These are phyloP conservation scores for Atopsyche davidsoni DNA, from an alignment of 1,140 invertebrate species.

Conservation along the genomic window DNA sequence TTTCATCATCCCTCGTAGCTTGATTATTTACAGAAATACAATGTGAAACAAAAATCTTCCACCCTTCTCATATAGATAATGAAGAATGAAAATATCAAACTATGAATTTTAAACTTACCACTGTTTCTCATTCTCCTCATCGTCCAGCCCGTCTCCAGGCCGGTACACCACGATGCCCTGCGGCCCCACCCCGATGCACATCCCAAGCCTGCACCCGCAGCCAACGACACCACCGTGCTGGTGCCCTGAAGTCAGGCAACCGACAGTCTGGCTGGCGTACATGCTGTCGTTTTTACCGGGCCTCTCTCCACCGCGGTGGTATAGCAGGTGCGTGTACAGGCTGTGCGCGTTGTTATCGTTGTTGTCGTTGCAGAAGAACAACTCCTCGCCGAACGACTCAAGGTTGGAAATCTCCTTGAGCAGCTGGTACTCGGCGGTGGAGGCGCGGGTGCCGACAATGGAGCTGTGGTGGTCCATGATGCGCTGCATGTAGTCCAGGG, in stretches of 20 bases:
- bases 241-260: constrained; percentile 39
- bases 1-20: too few species aligned
- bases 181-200: constrained; percentile 68
- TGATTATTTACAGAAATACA: too few species aligned
- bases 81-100: not conserved
- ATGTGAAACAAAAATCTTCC: not conserved
- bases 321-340: constrained; percentile 44
- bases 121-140: constrained; percentile 55
- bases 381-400: constrained; percentile 75
- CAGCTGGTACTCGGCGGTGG: constrained; percentile 70
- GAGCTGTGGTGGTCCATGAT: constrained; percentile 58
- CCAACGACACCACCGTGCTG: constrained; percentile 34
- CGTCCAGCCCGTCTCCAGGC: constrained; percentile 46
- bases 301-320: constrained; percentile 39
- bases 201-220: constrained; percentile 45
- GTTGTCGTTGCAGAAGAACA: constrained; percentile 64
- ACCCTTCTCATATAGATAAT: not conserved
- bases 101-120: constrained; percentile 43
- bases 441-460: constrained; percentile 42
- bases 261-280: constrained; percentile 45
- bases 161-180: constrained; percentile 71
- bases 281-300: constrained; percentile 43
- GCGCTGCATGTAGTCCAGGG: constrained; percentile 55
- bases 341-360: constrained; percentile 41
- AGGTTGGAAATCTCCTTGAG: constrained; percentile 72